Percentiles rank a stretch among this genome's conserved stretches.
Conservation (phyloP, 2,113 vertebrate genomes). For the cattle (Bos taurus) region DNA sequence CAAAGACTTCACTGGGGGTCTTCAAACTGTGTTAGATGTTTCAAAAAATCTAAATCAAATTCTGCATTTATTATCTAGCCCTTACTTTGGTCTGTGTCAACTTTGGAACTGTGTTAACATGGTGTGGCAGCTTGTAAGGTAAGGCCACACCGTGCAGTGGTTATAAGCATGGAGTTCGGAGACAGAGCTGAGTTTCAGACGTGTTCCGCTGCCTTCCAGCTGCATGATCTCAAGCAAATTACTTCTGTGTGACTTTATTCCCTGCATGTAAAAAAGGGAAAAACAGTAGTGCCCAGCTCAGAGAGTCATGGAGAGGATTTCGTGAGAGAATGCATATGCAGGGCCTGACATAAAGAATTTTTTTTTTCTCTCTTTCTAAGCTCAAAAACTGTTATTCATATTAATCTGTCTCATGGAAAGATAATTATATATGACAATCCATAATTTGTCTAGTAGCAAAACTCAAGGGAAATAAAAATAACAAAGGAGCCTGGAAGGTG, state of each 20-base stretch:
- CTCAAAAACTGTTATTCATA: background rate
- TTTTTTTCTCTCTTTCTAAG: background rate
- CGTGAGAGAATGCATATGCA: background rate
- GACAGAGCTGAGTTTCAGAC: background rate
- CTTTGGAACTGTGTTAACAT: background rate
- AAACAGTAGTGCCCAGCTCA: background rate
- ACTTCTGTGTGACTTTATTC: background rate
- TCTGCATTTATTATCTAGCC: background rate
- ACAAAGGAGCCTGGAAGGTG: background rate
- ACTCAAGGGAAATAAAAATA: background rate
- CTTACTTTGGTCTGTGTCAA: background rate
- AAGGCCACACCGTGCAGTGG: too few species aligned
- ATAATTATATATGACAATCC: background rate
- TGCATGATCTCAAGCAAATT: background rate
- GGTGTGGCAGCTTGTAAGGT: background rate
- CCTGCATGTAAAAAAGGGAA: accelerated
- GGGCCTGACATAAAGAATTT: background rate
- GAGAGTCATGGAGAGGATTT: background rate
- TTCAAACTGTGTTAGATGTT: background rate
- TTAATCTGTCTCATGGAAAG: background rate
- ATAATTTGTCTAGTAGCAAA: background rate
- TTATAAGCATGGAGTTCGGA: background rate
- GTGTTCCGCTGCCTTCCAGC: background rate
- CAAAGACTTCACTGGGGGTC: background rate
- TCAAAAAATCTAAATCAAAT: background rate